Conservation (phyloP, 2,888 invertebrate genomes). For the Meta bourneti region DNA sequence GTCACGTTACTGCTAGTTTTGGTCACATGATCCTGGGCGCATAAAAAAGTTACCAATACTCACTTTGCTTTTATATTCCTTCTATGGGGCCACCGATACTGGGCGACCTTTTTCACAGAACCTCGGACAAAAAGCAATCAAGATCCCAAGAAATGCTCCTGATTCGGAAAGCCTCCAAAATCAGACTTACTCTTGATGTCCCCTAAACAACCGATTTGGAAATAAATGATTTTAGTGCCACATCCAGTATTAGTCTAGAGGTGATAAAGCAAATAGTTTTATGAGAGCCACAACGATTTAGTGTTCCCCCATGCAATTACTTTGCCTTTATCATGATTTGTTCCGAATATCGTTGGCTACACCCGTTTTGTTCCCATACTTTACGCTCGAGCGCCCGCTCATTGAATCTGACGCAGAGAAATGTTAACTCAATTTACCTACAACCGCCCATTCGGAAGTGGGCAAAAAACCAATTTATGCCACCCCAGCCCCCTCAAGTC, state of each 20-base stretch:
- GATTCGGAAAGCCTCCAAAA: too few relatives aligned
- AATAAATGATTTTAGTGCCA: not conserved
- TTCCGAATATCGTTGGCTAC: too few relatives aligned
- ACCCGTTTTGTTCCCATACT: not conserved
- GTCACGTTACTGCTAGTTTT: too few relatives aligned
- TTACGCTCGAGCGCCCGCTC: slow-evolving; percentile 1
- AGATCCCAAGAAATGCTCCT: too few relatives aligned
- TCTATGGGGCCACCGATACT: too few relatives aligned
- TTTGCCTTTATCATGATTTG: slow-evolving; percentile 23
- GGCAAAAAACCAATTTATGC: slow-evolving; percentile 63
- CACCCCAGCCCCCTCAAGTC: slow-evolving; percentile 15
- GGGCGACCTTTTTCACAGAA: too few relatives aligned
- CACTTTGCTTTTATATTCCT: too few relatives aligned
- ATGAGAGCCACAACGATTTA: slow-evolving; percentile 30
- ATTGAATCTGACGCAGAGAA: slow-evolving; percentile 43
- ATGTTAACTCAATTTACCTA: slow-evolving; percentile 63
- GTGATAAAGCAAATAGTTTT: slow-evolving; percentile 46
- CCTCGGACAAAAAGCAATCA: too few relatives aligned
- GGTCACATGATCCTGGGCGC: too few relatives aligned
- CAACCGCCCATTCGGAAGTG: slow-evolving; percentile 17
- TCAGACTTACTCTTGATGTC: too few relatives aligned
- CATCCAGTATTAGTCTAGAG: slow-evolving; percentile 26
- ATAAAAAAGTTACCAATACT: too few relatives aligned
- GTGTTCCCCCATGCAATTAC: slow-evolving; percentile 30
- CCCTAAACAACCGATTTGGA: too few relatives aligned